Evolutionary conservation across 2,113 vertebrate species (phyloP).

Genomic region (Bos indicus): DNA sequence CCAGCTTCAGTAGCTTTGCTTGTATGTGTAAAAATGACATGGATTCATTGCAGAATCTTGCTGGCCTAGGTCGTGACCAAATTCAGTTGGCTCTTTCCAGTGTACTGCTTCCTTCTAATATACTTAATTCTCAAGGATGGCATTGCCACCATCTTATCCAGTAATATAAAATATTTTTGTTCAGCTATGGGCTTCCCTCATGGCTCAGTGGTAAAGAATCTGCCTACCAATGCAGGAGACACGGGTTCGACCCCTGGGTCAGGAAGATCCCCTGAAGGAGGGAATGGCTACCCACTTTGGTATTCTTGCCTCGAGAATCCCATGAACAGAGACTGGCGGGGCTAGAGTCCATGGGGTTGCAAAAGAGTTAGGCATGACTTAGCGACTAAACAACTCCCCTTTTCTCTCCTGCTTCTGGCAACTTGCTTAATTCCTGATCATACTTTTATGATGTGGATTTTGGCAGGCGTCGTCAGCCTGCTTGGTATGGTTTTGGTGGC

Average conservation of each 20-base stretch:
- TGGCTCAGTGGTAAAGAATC: not conserved
- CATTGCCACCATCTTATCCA: not conserved
- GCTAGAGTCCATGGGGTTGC: not conserved
- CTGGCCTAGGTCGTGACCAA: not conserved
- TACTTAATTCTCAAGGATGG: not conserved
- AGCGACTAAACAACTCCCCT: not conserved
- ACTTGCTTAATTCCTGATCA: not conserved
- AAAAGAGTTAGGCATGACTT: not conserved
- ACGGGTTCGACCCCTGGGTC: not conserved
- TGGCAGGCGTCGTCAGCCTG: not conserved
- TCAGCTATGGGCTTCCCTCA: not conserved
- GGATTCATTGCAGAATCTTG: not conserved
- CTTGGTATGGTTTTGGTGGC: not conserved
- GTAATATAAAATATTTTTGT: not conserved
- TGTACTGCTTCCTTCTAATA: not conserved
- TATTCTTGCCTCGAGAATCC: not conserved
- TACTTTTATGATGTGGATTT: not conserved
- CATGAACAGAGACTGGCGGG: not conserved
- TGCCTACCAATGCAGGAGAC: not conserved
- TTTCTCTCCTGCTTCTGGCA: not conserved
- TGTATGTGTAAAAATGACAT: not conserved
- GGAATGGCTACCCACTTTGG: not conserved
- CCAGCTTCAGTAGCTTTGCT: not conserved
- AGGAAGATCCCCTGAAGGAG: not conserved
- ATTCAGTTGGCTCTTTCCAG: not conserved